Evolutionary conservation across 2,797 vertebrate genomes (phyloP), one percentile per base, ranked within the genome.

Genomic region (Bryconaethiops microstoma): DNA sequence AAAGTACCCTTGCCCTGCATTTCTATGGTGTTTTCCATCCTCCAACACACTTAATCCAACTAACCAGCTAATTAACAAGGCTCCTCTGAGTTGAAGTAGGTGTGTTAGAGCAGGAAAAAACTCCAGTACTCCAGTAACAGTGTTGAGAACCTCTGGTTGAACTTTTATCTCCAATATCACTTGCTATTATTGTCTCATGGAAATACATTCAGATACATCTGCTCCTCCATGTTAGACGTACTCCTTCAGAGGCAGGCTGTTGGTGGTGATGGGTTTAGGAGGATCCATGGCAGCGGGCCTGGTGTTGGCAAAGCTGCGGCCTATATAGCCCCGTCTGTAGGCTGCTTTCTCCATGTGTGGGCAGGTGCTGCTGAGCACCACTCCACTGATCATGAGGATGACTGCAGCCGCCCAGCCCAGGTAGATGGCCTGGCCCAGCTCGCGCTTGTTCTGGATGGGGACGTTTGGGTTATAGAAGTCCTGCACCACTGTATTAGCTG

Each of bases 391-490:
- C 82, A 95, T 93, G 0, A 95, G 92, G 50, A 95, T 93, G 21
- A 94, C 93, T 0, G 93, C 92, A 0, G 94, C 59, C 0, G 94
- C 93, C 95, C 94, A 95, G 16, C 95, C 95, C 86, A 95, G 87
- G 42, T 94, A 95, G 59, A 95, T 94, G 4, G 95, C 94, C 90
- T 95, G 94, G 10, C 95, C 95, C 82, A 95, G 87, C 92, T 95
- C 95, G 0, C 93, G 83, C 54, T 95, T 95, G 88, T 94, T 90
- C 89, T 92, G 92, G 3, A 87, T 0, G 4, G 95, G 95, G 62
- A 95, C 93, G 0, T 90, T 92, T 17, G 93, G 93, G 88, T 95
- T 95, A 88, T 95, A 95, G 88, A 95, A 95, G 82, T 95, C 94
- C 83, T 89, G 93, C 48, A 95, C 76, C 0, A 95, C 93, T 0